A percentile compares a stretch with the other conserved stretches of the same genome.
Conservation (phyloP, 2,888 invertebrate species). For the Sturmia bella region DNA sequence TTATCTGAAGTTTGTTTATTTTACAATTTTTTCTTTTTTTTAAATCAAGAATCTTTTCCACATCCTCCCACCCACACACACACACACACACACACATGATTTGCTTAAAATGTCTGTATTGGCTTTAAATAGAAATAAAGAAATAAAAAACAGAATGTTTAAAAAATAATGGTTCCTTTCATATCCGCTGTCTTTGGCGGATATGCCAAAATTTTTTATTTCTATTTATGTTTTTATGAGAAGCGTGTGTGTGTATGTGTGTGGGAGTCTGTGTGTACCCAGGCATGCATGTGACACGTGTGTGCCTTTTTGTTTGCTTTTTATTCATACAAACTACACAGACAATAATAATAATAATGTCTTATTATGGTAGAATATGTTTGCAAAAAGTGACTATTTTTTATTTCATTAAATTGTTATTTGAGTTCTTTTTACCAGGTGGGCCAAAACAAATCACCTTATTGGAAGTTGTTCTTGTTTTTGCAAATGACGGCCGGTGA, state of each 20-base stretch:
- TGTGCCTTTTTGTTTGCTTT: not conserved
- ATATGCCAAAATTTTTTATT: slow-evolving; percentile 44
- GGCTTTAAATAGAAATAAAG: slow-evolving; percentile 22
- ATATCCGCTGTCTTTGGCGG: slow-evolving; percentile 52
- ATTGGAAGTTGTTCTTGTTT: too few species aligned
- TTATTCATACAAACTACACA: slow-evolving; percentile 6
- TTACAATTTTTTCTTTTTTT: too few species aligned
- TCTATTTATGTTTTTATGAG: not conserved
- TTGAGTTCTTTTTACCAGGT: too few species aligned
- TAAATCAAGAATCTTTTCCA: too few species aligned
- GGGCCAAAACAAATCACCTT: too few species aligned
- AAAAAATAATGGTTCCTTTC: slow-evolving; percentile 35
- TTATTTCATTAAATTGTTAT: too few species aligned
- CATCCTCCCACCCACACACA: too few species aligned
- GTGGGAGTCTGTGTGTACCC: not conserved
- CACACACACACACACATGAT: too few species aligned
- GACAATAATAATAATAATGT: slow-evolving; percentile 18
- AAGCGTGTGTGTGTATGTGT: not conserved
- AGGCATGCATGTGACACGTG: not conserved
- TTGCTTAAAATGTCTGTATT: slow-evolving; percentile 15
- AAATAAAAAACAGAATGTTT: slow-evolving; percentile 1
- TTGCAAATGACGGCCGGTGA: too few species aligned
- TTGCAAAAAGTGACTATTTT: too few species aligned
- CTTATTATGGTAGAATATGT: too few species aligned
- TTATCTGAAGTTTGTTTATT: too few species aligned